Percentiles rank a stretch among this genome's conserved stretches.
Evolutionary conservation across 2,113 vertebrate genomes (phyloP).

Genomic region (Leptosomus discolor): DNA sequence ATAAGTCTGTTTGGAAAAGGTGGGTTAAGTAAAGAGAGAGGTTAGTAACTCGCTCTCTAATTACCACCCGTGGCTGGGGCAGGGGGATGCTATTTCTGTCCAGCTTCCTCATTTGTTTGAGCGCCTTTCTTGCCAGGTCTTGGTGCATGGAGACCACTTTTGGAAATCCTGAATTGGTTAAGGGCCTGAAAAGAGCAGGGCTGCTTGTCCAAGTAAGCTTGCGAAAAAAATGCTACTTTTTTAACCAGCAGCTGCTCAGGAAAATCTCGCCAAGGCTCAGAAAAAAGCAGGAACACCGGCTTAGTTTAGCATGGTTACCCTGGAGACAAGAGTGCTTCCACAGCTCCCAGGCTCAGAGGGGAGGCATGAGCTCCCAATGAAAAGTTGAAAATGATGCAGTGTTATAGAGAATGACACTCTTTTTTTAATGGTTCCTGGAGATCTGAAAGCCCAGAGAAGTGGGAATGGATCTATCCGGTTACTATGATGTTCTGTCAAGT

Average conservation of each 20-base stretch:
- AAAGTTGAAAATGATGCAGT: background rate
- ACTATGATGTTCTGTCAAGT: background rate
- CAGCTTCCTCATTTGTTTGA: background rate
- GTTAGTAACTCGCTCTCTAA: background rate
- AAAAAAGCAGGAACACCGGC: background rate
- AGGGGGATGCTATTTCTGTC: background rate
- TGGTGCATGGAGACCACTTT: background rate
- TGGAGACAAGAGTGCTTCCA: background rate
- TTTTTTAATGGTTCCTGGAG: background rate
- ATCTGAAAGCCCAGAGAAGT: background rate
- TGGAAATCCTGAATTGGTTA: background rate
- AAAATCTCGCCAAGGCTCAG: background rate
- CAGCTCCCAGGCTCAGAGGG: background rate
- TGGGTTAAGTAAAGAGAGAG: background rate
- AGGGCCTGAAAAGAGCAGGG: background rate
- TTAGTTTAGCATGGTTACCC: constrained; percentile 12
- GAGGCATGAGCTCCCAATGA: background rate
- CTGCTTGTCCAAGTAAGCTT: background rate
- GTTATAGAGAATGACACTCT: background rate
- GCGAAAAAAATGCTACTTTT: background rate
- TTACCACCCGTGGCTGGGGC: background rate
- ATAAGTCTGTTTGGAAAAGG: background rate
- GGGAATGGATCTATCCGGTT: background rate
- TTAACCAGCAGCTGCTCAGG: background rate
- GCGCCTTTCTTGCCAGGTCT: background rate